Conservation (phyloP, 2,113 vertebrate species). For the Siniperca chuatsi region DNA sequence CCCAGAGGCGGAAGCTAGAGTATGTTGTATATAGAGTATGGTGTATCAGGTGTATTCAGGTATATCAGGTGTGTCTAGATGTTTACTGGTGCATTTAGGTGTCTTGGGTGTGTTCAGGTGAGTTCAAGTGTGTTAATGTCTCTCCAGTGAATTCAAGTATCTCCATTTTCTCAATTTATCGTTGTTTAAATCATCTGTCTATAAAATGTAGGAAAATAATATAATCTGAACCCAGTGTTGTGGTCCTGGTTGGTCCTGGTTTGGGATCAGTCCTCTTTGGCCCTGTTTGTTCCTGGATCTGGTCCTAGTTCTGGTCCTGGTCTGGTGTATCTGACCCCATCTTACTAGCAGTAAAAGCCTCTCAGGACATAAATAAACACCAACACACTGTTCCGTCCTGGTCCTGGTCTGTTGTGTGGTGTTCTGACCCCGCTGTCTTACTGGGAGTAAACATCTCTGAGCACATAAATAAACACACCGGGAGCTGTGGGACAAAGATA, state of each 20-base stretch:
- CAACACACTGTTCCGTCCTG: neutral
- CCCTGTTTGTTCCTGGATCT: neutral
- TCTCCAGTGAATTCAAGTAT: no score
- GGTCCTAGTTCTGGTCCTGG: neutral
- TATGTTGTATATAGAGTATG: no score
- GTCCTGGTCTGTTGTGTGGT: neutral
- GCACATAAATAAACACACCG: neutral
- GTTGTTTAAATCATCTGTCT: no score
- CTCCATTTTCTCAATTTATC: no score
- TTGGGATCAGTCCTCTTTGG: neutral
- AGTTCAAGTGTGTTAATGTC: no score
- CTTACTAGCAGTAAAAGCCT: neutral
- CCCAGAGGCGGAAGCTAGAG: no score
- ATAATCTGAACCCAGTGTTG: no score
- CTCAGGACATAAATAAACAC: neutral
- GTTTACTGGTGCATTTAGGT: no score
- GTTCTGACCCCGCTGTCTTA: neutral
- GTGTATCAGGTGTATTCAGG: no score
- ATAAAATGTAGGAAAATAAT: no score
- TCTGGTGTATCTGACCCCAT: neutral
- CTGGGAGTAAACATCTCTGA: conserved; percentile 3
- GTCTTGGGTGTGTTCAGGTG: no score
- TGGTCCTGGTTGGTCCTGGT: neutral
- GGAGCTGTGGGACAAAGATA: neutral
- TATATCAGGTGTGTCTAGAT: no score